Evolutionary conservation across 2,113 vertebrate genomes (phyloP), one percentile per base, ranked within the genome.

Genomic region (Ictidomys tridecemlineatus): DNA sequence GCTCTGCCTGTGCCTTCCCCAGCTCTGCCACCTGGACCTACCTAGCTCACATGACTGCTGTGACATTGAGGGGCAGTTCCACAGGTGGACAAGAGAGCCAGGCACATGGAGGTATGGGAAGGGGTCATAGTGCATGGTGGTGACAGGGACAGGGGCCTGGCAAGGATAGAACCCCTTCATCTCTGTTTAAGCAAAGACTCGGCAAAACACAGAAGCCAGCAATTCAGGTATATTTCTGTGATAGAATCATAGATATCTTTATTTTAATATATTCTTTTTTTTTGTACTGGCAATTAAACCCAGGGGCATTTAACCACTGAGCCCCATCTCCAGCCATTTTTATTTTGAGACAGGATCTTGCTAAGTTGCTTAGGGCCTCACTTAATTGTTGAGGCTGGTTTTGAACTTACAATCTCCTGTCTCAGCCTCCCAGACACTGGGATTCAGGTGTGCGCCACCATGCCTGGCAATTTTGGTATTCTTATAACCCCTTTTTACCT

Each of bases 131-230:
- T 30, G 56, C 56, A 58, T 39, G 42, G 51, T 5, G 4, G 30
- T 10, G 18, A 8, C 2, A 1, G 14, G 48, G 39, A 56, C 17
- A 37, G 9, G 0, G 8, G 1, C 1, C 4, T 7, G 7, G 12
- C 65, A 51, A 6, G 0, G 34, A 45, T n/a, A 26, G 8, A 30
- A 13, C 3, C 11, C 4, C 74, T 77, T 4, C 61, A 3, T 34
- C 26, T 30, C 39, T 22, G 1, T 24, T 1, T 24, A 20, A 37
- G n/a, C 3, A 16, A 1, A 2, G 26, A 26, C 12, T 16, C 39
- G 37, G 48, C 24, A 86, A 53, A 51, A 22, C 9, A 18, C 30
- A 34, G 80, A 53, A 5, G n/a, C 24, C 5, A 45, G 77, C n/a
- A 30, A 42, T 14, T 56, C 12, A 56, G 26, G 58, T 37, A 8